Evolutionary conservation across 1,140 invertebrate species (phyloP), one percentile per base, ranked within the genome.

Genomic region (Calephelis virginiensis): DNA sequence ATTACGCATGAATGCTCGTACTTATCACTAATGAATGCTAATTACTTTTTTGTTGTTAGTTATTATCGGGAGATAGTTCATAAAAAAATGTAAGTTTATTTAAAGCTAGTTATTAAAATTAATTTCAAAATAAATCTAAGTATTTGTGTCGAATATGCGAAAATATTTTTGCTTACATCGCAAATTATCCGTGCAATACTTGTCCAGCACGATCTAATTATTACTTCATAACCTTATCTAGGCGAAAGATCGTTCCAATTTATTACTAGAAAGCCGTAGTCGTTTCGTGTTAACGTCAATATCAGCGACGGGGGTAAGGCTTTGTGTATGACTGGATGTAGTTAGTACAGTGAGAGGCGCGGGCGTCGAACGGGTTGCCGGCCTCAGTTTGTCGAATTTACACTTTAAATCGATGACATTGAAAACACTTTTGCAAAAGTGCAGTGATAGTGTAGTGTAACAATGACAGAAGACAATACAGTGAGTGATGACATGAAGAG

Each of bases 401-500:
- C 37, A 56, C 40, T 17, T 56, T 53, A 64, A 64, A 56, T 11
- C 43, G 45, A 53, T 38, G 14, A n/a, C 6, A 43, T 13, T 8
- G 49, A 43, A 17, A 53, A 53, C 65, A 40, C 64, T 70, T 62
- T 68, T 43, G 45, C 49, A 48, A 66, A 50, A 75, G 75, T 66
- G 11, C 12, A 62, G 11, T 64, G 43, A 61, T 56, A 66, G 73
- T 74, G 69, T 63, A 61, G 74, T 81, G 77, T 75, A 71, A 83
- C 75, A 74, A 89, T 89, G 86, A 83, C 64, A 53, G 84, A 87
- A 75, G 87, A 90, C 48, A 86, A 81, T 69, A 64, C 81, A 6
- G 83, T 90, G 6, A 73, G 79, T 40, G 83, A 90, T 43, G 87
- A 90, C 59, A 64, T 90, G 77, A 90, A 90, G 65, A 74, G 87